phyloP scores from a whole-genome alignment of 2,888 invertebrate species.

The Lasioglossum marginatum region DNA sequence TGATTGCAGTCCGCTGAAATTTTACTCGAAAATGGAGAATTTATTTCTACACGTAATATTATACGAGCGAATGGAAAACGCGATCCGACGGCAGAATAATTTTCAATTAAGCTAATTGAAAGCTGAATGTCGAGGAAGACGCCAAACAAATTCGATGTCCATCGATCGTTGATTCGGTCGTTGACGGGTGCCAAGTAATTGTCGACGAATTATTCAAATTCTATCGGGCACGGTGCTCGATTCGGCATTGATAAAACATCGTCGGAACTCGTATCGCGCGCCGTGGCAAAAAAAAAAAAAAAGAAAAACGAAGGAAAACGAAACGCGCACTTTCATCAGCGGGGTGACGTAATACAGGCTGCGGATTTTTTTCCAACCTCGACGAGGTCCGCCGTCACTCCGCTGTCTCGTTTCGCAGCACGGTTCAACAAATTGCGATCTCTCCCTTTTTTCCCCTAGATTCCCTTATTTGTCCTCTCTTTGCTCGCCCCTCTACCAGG shows the following conservation, averaged over 20 bases:
- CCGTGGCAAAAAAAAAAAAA: background rate
- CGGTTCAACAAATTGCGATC: slow-evolving; percentile 70
- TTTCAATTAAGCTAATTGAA: background rate
- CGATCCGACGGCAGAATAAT: background rate
- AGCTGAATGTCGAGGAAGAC: background rate
- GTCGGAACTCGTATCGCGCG: background rate
- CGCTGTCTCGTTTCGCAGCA: slow-evolving; percentile 66
- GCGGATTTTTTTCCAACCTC: slow-evolving; percentile 43
- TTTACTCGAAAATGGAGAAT: too few relatives aligned
- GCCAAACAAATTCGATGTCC: slow-evolving; percentile 14
- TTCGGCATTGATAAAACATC: slow-evolving; percentile 30
- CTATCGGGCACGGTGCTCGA: slow-evolving; percentile 26
- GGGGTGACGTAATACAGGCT: slow-evolving; percentile 50
- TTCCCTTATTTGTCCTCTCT: slow-evolving; percentile 67
- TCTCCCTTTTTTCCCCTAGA: slow-evolving; percentile 64
- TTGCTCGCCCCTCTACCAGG: slow-evolving; percentile 20
- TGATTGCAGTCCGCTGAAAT: too few relatives aligned
- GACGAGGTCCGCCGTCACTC: slow-evolving; percentile 59
- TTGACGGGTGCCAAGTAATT: background rate
- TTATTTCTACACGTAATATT: background rate
- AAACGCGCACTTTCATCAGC: slow-evolving; percentile 53
- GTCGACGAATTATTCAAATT: slow-evolving; percentile 32
- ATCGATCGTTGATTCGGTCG: slow-evolving; percentile 24
- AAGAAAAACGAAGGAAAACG: slow-evolving; percentile 1
- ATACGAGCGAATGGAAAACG: background rate